phyloP scores from a whole-genome alignment of 2,888 invertebrate genomes.

The Agonopterix arenella region DNA sequence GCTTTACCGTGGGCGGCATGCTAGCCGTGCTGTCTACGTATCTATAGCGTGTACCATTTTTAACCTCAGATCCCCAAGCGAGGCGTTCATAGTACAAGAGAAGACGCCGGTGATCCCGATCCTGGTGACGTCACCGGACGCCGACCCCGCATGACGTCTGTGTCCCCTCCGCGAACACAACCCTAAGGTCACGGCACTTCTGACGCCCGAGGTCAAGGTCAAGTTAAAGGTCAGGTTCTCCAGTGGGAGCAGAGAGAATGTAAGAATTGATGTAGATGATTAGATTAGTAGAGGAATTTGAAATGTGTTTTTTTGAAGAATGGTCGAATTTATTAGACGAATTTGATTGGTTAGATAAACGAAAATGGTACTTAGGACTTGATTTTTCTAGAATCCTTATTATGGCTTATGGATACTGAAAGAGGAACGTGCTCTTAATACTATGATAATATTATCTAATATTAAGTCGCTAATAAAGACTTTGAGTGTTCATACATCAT shows the following conservation, averaged over 20 bases:
- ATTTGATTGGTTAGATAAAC: too few relatives aligned
- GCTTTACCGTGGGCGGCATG: too few relatives aligned
- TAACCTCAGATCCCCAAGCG: slow-evolving; percentile 53
- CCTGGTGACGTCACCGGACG: slow-evolving; percentile 62
- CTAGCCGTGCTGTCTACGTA: too few relatives aligned
- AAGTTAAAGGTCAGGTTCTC: slow-evolving; percentile 20
- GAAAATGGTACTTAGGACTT: too few relatives aligned
- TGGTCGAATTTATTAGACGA: too few relatives aligned
- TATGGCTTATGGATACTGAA: too few relatives aligned
- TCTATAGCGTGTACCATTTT: not conserved
- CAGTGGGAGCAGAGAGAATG: slow-evolving; percentile 30
- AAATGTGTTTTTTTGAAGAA: too few relatives aligned
- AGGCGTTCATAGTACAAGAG: slow-evolving; percentile 35
- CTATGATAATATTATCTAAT: too few relatives aligned
- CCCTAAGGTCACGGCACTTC: not conserved
- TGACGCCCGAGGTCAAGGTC: slow-evolving; percentile 17
- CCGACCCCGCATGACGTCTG: slow-evolving; percentile 49
- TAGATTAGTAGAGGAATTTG: slow-evolving; percentile 7
- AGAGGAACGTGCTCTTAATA: too few relatives aligned
- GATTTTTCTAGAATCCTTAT: too few relatives aligned
- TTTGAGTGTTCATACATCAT: too few relatives aligned
- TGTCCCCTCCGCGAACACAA: slow-evolving; percentile 16
- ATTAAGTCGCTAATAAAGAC: too few relatives aligned
- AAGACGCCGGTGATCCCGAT: slow-evolving; percentile 57
- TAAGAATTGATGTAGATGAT: slow-evolving; percentile 19